A percentile compares a stretch with the other conserved stretches of the same genome.
Evolutionary conservation across 2,797 vertebrate genomes (phyloP).

Genomic region (Bovichtus diacanthus): DNA sequence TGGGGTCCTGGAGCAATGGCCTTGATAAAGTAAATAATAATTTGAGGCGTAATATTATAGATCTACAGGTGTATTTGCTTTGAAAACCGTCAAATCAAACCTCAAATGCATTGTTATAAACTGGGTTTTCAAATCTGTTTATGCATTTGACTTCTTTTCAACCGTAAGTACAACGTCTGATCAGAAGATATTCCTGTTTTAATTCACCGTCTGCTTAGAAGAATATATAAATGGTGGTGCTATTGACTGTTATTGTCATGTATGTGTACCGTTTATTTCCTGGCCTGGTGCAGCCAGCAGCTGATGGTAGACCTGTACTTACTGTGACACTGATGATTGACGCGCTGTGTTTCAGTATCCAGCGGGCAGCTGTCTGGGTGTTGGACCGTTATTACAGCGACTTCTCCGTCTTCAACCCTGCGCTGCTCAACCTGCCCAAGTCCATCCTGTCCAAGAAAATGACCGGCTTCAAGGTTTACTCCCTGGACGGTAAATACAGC

Average conservation of each 20-base stretch:
- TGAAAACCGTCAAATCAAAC: too few relatives aligned
- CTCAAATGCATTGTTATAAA: too few relatives aligned
- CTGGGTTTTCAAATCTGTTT: not conserved
- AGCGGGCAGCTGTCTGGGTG: constrained; percentile 95
- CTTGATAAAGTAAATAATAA: not conserved
- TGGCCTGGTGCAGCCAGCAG: not conserved
- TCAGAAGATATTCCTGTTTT: too few relatives aligned
- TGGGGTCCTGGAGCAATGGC: not conserved
- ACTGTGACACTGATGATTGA: not conserved
- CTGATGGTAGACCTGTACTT: constrained; percentile 9
- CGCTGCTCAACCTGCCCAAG: constrained; percentile 96
- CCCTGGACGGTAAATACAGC: constrained; percentile 83
- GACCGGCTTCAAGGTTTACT: constrained; percentile 98
- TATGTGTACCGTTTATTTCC: not conserved
- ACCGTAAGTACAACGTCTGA: not conserved
- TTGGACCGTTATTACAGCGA: constrained; percentile 97
- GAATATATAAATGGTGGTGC: not conserved
- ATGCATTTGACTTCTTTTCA: not conserved
- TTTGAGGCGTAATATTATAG: not conserved
- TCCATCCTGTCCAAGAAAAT: constrained; percentile 97
- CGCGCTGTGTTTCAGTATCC: constrained; percentile 87
- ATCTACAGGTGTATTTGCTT: not conserved
- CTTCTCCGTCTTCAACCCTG: constrained; percentile 96
- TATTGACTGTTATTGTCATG: not conserved
- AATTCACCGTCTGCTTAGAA: not conserved